Evolutionary conservation across 1,140 invertebrate genomes (phyloP), one percentile per base, ranked within the genome.

Genomic region (Acromyrmex echinatior): DNA sequence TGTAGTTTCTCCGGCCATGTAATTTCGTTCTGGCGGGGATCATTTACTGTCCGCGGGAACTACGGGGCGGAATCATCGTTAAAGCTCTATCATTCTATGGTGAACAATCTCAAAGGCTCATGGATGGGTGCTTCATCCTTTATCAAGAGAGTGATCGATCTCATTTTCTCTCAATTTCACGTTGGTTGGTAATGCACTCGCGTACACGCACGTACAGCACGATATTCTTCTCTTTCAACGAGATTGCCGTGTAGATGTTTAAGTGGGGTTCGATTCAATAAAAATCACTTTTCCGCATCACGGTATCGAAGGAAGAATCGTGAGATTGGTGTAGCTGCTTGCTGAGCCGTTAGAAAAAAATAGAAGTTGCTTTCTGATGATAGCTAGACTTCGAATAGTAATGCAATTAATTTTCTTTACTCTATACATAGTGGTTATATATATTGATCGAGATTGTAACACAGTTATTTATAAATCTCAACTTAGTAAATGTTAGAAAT

Each of bases 111-210:
- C 53, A 74, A 66, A 73, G 86, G 73, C 58, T 76, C 45, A 49
- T n/a, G 65, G 39, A 70, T 51, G 25, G 51, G 39, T 31, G 18
- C 45, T 73, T 78, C 60, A 56, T 21, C 58, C 39, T 62, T 60
- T 86, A 56, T 56, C 45, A 56, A 70, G 39, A 6, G 35, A 56
- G 25, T 56, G 58, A 88, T 88, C 87, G 87, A 73, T 74, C 80
- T 65, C 63, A 88, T 88, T 77, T 88, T 88, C 86, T 77, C 87
- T 84, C 86, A 62, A 88, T 85, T 84, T 76, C 74, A 39, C 49
- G 28, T 82, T 21, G 49, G 45, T 49, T 21, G 86, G 60, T 62
- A 77, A 84, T 74, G 21, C 70, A 84, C 78, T 82, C 77, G 63
- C 16, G 74, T 49, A 35, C 51, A 58, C 21, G 31, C 66, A 63